A percentile compares a stretch with the other conserved stretches of the same genome.
Conservation (phyloP, 2,797 vertebrate species). For the Acanthurus leucopareius region DNA sequence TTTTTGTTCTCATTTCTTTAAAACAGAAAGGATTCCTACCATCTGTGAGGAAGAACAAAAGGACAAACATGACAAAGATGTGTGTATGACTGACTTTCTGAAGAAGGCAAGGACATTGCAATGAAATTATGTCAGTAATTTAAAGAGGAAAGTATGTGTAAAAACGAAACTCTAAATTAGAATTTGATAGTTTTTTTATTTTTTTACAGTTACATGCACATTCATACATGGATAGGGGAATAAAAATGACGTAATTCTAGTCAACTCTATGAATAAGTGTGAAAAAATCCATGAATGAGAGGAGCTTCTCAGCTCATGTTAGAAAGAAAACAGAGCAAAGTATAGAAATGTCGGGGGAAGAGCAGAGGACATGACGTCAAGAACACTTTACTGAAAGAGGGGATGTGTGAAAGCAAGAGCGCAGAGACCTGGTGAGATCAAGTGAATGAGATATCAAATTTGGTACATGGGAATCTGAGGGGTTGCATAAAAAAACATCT, state of each 20-base stretch:
- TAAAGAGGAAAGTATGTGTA: background rate
- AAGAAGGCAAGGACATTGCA: background rate
- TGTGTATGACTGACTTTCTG: background rate
- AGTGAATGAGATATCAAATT: conserved; percentile 4
- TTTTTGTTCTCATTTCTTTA: conserved; percentile 31
- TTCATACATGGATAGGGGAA: too few relatives aligned
- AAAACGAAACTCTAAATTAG: background rate
- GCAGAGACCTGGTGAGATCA: background rate
- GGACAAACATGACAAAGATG: background rate
- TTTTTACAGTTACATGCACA: too few relatives aligned
- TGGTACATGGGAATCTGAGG: conserved; percentile 7
- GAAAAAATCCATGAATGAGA: conserved; percentile 22
- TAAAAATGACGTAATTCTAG: too few relatives aligned
- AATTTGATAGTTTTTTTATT: too few relatives aligned
- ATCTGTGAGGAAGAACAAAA: background rate
- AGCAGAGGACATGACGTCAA: conserved; percentile 48
- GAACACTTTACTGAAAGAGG: background rate
- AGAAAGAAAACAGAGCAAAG: background rate
- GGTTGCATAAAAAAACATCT: conserved; percentile 15
- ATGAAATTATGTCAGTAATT: background rate
- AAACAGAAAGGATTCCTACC: conserved; percentile 3
- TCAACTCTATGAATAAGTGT: conserved; percentile 5
- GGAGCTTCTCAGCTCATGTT: background rate
- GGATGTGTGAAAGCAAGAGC: conserved; percentile 40
- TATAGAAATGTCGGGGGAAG: background rate